Evolutionary conservation across 2,113 vertebrate genomes (phyloP), one percentile per base, ranked within the genome.

Genomic region (Reinhardtius hippoglossoides): DNA sequence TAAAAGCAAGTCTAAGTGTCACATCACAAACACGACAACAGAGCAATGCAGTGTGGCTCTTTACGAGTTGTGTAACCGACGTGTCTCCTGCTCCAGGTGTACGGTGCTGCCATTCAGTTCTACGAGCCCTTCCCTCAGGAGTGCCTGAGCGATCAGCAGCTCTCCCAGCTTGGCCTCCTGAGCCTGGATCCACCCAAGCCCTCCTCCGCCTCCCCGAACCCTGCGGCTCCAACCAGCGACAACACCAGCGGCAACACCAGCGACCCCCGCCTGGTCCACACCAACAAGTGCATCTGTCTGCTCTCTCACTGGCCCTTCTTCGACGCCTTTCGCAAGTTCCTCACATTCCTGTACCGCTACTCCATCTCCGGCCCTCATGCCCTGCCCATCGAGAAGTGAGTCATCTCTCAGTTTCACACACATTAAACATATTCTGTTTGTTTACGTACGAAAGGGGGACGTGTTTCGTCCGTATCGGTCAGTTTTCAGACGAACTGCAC

Each of bases 251-350:
- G 21, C 52, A 44, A 7, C 54, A 20, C 23, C 44, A 0, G 23
- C 1, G 3, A 1, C 24, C n/a, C 61, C 1, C 67, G 76, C 66
- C 79, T 95, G 2, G 89, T 98, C 84, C 94, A 98, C 92, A 97
- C 97, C 84, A 98, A 95, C 88, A 99, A 99, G 82, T 98, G 98
- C 86, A 98, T 99, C 93, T 99, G 98, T 74, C 94, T 99, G 75
- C 97, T 99, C 57, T 99, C 98, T 77, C 98, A 97, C 84, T 99
- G 98, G 98, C 98, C 98, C 65, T 99, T 99, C 92, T 99, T 99
- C 50, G 97, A 99, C 48, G 97, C 96, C 78, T 99, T 99, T 93
- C 96, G 95, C 89, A 99, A 98, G 88, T 99, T 98, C 88, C 96
- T 99, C 64, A 98, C 97, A 81, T 99, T 99, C 91, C 94, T 99